Percentiles rank a stretch among this genome's conserved stretches.
phyloP scores from a whole-genome alignment of 2,113 vertebrate species.

The Chascanopsetta lugubris region DNA sequence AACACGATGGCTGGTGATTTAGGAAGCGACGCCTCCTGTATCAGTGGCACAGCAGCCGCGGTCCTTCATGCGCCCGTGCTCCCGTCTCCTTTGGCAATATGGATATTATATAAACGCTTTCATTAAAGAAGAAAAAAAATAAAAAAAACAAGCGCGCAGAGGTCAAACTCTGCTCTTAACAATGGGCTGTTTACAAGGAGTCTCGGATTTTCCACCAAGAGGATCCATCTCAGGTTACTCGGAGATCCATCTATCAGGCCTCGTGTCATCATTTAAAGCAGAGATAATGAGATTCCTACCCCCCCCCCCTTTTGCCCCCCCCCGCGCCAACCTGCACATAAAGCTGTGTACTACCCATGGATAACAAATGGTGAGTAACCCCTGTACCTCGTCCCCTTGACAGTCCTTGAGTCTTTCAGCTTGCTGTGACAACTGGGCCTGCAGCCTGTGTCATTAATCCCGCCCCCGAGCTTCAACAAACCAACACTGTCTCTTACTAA shows the following conservation, averaged over 20 bases:
- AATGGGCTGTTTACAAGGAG: conserved; percentile 33
- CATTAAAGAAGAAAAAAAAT: conserved; percentile 23
- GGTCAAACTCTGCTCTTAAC: conserved; percentile 51
- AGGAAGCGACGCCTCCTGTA: neutral
- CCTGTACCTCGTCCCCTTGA: conserved; percentile 5
- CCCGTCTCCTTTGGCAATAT: conserved; percentile 15
- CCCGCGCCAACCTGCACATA: neutral
- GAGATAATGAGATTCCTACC: conserved; percentile 25
- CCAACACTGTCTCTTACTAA: neutral
- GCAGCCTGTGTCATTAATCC: neutral
- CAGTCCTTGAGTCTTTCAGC: conserved; percentile 16
- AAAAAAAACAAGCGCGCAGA: conserved; percentile 26
- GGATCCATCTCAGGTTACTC: conserved; percentile 54
- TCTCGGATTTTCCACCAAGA: conserved; percentile 46
- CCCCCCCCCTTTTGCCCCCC: neutral
- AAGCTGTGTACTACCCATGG: conserved; percentile 38
- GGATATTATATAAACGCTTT: conserved; percentile 45
- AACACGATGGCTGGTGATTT: neutral
- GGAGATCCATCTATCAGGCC: conserved; percentile 15
- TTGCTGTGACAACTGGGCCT: neutral
- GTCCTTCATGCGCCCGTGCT: conserved; percentile 8
- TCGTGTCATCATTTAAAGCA: conserved; percentile 35
- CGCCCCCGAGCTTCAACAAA: neutral
- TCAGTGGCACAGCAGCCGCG: conserved; percentile 1
- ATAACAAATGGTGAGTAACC: conserved; percentile 44